Evolutionary conservation across 1,140 invertebrate genomes (phyloP).

Genomic region (Megathymus violae): DNA sequence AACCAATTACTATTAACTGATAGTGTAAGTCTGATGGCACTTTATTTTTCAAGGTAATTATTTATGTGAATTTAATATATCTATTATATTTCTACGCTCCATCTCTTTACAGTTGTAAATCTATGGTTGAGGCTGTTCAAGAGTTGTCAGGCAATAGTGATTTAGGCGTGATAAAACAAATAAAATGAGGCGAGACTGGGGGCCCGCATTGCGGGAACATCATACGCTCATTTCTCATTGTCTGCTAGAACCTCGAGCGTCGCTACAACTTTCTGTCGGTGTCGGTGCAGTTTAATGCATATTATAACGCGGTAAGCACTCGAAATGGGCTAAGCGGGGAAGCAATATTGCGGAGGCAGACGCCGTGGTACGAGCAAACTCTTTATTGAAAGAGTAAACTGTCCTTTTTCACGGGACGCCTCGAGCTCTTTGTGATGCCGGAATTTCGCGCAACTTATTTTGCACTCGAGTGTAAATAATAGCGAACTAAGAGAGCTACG

Average conservation of each 20-base stretch:
- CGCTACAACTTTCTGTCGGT: constrained; percentile 67
- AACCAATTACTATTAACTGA: too few relatives aligned
- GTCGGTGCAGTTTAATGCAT: constrained; percentile 78
- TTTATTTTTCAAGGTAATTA: too few relatives aligned
- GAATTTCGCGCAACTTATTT: constrained; percentile 74
- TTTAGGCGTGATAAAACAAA: constrained; percentile 79
- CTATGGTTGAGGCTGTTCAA: constrained; percentile 43
- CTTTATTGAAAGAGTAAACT: constrained; percentile 82
- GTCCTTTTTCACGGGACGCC: constrained; percentile 76
- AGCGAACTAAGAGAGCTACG: constrained; percentile 61
- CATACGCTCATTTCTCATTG: constrained; percentile 79
- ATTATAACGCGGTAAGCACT: constrained; percentile 78
- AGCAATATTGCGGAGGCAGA: constrained; percentile 68
- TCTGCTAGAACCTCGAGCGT: constrained; percentile 67
- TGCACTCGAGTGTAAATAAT: constrained; percentile 67
- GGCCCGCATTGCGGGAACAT: constrained; percentile 75
- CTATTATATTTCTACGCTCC: too few relatives aligned
- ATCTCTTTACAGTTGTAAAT: not conserved
- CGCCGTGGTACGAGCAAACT: constrained; percentile 55
- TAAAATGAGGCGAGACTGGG: constrained; percentile 58
- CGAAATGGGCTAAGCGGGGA: constrained; percentile 66
- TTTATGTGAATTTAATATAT: too few relatives aligned
- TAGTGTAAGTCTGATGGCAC: too few relatives aligned
- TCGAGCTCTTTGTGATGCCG: constrained; percentile 66
- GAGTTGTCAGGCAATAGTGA: constrained; percentile 76